Evolutionary conservation across 2,888 invertebrate species (phyloP).

Genomic region (Rhagophthalmus giganteus): DNA sequence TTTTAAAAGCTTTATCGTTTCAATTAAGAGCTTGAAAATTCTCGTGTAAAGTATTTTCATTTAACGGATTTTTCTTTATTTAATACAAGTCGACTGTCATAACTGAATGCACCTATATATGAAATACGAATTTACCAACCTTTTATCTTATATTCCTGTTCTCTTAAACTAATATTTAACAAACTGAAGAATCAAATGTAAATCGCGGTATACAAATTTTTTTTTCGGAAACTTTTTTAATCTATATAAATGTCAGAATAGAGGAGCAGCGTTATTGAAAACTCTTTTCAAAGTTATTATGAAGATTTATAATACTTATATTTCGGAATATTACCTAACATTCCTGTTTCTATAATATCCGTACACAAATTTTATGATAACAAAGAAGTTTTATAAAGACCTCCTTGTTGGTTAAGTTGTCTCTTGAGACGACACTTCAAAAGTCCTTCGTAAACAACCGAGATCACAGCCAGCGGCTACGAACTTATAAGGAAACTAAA

Average conservation of each 20-base stretch:
- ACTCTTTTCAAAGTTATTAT: background rate
- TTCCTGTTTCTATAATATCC: background rate
- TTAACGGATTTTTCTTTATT: too few relatives aligned
- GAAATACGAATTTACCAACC: too few relatives aligned
- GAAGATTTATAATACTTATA: background rate
- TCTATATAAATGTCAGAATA: background rate
- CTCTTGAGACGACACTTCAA: slow-evolving; percentile 4
- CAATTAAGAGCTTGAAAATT: slow-evolving; percentile 1
- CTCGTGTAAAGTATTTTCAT: too few relatives aligned
- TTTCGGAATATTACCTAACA: background rate
- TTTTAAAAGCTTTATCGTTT: too few relatives aligned
- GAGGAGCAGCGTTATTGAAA: background rate
- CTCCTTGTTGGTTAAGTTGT: background rate
- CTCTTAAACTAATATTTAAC: too few relatives aligned
- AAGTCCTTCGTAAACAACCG: slow-evolving; percentile 5
- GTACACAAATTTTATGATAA: background rate
- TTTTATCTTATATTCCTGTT: background rate
- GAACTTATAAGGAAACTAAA: too few relatives aligned
- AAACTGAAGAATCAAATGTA: too few relatives aligned
- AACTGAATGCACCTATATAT: too few relatives aligned
- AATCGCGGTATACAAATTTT: too few relatives aligned
- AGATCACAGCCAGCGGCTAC: background rate
- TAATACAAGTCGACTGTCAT: too few relatives aligned
- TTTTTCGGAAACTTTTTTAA: background rate
- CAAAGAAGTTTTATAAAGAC: background rate